phyloP scores from a whole-genome alignment of 2,888 invertebrate species.

The Drosophila kuntzei region DNA sequence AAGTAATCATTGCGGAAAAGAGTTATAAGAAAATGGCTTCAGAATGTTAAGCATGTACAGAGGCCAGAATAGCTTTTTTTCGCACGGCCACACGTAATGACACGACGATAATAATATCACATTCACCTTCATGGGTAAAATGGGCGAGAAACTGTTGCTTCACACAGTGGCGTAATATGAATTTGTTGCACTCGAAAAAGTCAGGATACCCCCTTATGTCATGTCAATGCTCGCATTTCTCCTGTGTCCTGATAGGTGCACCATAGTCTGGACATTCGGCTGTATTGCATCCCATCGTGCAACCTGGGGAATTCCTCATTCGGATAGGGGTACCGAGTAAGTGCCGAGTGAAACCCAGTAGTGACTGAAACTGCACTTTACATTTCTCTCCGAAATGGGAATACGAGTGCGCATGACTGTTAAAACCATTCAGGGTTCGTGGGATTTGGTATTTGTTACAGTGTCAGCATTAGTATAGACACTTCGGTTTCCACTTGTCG shows the following conservation, averaged over 20 bases:
- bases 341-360: background rate
- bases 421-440: constrained; percentile 12
- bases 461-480: constrained; percentile 6
- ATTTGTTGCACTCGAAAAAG: background rate
- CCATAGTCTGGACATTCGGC: constrained; percentile 8
- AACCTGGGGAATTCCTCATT: constrained; percentile 34
- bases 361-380: constrained; percentile 13
- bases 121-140: constrained; percentile 18
- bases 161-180: constrained; percentile 20
- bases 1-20: background rate
- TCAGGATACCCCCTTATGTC: constrained; percentile 7
- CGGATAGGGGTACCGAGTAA: constrained; percentile 12
- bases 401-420: constrained; percentile 47
- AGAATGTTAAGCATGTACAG: constrained; percentile 4
- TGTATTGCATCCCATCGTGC: constrained; percentile 23
- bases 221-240: constrained; percentile 36
- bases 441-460: background rate
- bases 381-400: constrained; percentile 17
- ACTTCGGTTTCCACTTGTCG: constrained; percentile 16
- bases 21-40: background rate
- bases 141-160: constrained; percentile 12
- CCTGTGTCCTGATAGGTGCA: constrained; percentile 52
- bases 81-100: constrained; percentile 45
- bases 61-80: constrained; percentile 29
- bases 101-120: constrained; percentile 42